A percentile compares a stretch with the other conserved stretches of the same genome.
Conservation (phyloP, 2,888 invertebrate species). For the Matsumyia berberina region DNA sequence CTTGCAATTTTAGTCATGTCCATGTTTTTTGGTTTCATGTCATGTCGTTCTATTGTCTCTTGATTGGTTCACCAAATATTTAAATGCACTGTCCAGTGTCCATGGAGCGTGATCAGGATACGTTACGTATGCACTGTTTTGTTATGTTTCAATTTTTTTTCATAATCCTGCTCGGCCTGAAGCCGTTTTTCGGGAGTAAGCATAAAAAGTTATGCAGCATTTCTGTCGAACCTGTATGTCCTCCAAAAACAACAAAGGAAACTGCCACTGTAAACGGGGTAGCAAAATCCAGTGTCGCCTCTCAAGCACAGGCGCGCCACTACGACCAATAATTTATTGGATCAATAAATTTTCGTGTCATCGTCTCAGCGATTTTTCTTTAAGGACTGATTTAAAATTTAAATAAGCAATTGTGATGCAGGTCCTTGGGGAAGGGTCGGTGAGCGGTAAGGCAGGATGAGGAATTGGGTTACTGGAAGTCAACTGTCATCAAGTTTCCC, state of each 20-base stretch:
- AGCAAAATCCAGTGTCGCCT: conserved; percentile 21
- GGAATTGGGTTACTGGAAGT: conserved; percentile 62
- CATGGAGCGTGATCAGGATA: conserved; percentile 69
- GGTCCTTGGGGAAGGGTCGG: background rate
- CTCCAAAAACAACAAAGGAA: conserved; percentile 4
- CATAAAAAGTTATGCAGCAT: conserved; percentile 49
- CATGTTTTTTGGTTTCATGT: conserved; percentile 45
- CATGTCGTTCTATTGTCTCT: conserved; percentile 67
- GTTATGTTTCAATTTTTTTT: conserved; percentile 21
- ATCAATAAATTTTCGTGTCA: conserved; percentile 73
- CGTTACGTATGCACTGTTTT: conserved; percentile 47
- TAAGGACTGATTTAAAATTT: conserved; percentile 74
- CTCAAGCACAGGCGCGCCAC: conserved; percentile 32
- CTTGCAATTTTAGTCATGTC: conserved; percentile 43
- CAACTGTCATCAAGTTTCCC: conserved; percentile 54
- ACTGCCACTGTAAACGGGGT: conserved; percentile 33
- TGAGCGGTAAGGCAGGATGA: background rate
- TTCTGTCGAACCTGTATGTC: conserved; percentile 32
- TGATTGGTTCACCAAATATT: conserved; percentile 70
- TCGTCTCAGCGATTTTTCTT: conserved; percentile 73
- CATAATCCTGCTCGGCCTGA: conserved; percentile 26
- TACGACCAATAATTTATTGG: conserved; percentile 71
- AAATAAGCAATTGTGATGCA: conserved; percentile 61
- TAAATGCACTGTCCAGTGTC: conserved; percentile 66
- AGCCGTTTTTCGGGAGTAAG: conserved; percentile 26